Evolutionary conservation across 2,888 invertebrate species (phyloP).

Genomic region (Pyrrhia umbra): DNA sequence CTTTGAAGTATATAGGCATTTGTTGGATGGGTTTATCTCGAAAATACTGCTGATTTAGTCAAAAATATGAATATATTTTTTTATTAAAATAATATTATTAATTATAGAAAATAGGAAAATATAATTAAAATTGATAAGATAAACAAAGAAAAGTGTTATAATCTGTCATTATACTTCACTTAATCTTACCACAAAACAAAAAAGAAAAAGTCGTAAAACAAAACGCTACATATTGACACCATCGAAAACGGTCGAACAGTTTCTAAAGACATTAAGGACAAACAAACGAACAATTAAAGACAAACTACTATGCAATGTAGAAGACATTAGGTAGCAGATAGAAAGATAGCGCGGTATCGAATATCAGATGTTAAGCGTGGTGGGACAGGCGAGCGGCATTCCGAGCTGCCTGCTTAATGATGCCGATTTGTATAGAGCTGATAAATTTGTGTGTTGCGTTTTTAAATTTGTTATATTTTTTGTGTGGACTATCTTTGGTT

Average conservation of each 20-base stretch:
- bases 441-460: constrained; percentile 21
- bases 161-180: too few relatives aligned
- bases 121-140: too few relatives aligned
- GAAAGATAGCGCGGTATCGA: constrained; percentile 82
- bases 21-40: neutral
- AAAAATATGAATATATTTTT: neutral
- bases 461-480: neutral
- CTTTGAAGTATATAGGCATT: neutral
- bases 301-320: constrained; percentile 48
- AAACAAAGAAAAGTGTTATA: too few relatives aligned
- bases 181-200: neutral
- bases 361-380: constrained; percentile 84
- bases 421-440: constrained; percentile 78
- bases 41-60: neutral
- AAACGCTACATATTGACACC: constrained; percentile 1
- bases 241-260: constrained; percentile 11
- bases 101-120: too few relatives aligned
- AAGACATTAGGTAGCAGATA: constrained; percentile 78
- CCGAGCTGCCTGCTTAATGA: constrained; percentile 80
- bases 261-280: constrained; percentile 43
- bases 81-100: neutral
- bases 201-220: neutral
- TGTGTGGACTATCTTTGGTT: neutral
- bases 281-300: constrained; percentile 51
- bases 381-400: constrained; percentile 85